phyloP scores from a whole-genome alignment of 1,140 invertebrate species.

The Paralvinella palmiformis region DNA sequence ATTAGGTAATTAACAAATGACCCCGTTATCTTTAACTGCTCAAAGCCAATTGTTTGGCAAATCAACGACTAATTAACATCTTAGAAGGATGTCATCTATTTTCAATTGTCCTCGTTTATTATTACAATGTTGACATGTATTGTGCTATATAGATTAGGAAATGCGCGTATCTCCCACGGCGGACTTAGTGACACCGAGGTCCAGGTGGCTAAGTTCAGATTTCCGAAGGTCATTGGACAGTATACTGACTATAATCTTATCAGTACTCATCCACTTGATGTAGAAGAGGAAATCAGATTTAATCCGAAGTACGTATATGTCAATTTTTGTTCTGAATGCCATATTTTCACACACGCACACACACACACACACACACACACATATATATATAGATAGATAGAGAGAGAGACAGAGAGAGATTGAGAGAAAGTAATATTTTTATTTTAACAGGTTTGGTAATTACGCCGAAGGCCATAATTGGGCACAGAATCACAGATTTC shows the following conservation, averaged over 20 bases:
- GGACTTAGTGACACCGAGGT: constrained; percentile 50
- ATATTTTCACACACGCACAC: too few species aligned
- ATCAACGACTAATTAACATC: too few species aligned
- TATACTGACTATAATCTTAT: neutral
- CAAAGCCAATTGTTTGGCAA: too few species aligned
- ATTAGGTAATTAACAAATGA: constrained; percentile 33
- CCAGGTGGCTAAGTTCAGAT: constrained; percentile 46
- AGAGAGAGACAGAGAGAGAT: neutral
- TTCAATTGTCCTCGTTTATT: too few species aligned
- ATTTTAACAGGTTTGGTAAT: constrained; percentile 42
- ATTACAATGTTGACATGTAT: too few species aligned
- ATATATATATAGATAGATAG: neutral
- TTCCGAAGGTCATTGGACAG: constrained; percentile 32
- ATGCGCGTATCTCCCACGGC: constrained; percentile 47
- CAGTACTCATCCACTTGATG: neutral
- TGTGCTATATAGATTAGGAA: constrained; percentile 45
- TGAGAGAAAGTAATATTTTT: too few species aligned
- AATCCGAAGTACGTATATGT: neutral
- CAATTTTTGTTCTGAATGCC: too few species aligned
- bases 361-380: too few species aligned
- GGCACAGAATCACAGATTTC: constrained; percentile 36
- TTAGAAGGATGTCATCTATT: too few species aligned
- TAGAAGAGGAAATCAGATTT: neutral
- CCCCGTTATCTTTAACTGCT: too few species aligned
- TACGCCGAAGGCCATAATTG: constrained; percentile 37